Percentiles rank a stretch among this genome's conserved stretches.
phyloP scores from a whole-genome alignment of 2,797 vertebrate genomes.

The Syngnathus acus region DNA sequence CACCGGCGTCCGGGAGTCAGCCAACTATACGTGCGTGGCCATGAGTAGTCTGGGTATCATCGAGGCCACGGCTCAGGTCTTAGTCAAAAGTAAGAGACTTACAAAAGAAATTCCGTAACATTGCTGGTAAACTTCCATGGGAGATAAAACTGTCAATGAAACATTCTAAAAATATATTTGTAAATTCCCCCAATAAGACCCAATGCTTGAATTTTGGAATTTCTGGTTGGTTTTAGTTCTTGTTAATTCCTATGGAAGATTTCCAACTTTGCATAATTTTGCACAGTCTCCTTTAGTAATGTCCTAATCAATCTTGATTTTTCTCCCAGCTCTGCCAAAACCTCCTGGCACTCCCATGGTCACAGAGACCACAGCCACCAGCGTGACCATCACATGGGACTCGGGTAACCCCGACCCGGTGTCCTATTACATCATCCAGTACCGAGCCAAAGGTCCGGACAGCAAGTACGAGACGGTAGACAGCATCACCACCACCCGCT shows the following conservation, averaged over 20 bases:
- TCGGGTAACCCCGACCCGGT: slow-evolving; percentile 94
- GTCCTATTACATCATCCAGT: slow-evolving; percentile 96
- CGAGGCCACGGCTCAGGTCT: slow-evolving; percentile 89
- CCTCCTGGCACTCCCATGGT: slow-evolving; percentile 89
- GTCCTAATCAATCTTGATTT: not conserved
- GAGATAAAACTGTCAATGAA: no score
- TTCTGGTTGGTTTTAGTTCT: not conserved
- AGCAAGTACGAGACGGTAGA: slow-evolving; percentile 94
- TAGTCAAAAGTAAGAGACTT: slow-evolving; percentile 88
- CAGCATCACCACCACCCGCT: slow-evolving; percentile 94
- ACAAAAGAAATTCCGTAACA: not conserved
- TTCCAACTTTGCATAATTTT: not conserved
- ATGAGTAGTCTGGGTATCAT: slow-evolving; percentile 97
- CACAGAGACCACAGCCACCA: slow-evolving; percentile 95
- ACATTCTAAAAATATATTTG: no score
- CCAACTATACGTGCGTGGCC: slow-evolving; percentile 96
- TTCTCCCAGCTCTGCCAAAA: slow-evolving; percentile 84
- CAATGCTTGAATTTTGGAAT: no score
- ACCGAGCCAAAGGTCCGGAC: slow-evolving; percentile 90
- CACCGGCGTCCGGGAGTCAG: slow-evolving; percentile 88
- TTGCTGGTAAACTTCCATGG: not conserved
- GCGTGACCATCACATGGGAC: slow-evolving; percentile 98
- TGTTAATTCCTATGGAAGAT: not conserved
- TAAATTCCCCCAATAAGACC: no score
- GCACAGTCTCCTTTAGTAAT: not conserved